A percentile compares a stretch with the other conserved stretches of the same genome.
phyloP scores from a whole-genome alignment of 2,113 vertebrate genomes.

The Erinaceus europaeus region DNA sequence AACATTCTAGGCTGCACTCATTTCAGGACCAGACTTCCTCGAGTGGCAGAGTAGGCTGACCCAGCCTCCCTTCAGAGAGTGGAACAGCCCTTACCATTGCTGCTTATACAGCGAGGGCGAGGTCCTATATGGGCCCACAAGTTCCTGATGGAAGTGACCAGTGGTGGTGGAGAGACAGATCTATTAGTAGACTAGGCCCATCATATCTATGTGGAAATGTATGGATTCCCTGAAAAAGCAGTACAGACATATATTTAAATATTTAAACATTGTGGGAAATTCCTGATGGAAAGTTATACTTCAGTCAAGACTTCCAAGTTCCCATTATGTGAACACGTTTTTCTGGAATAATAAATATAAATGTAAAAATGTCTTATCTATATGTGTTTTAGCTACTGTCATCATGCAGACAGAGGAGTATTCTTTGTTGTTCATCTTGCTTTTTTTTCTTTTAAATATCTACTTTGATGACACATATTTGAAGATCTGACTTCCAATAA shows the following conservation, averaged over 20 bases:
- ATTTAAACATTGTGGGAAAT: neutral
- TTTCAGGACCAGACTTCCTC: too few species aligned
- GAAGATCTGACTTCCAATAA: neutral
- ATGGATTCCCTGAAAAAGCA: constrained; percentile 6
- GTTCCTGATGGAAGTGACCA: too few species aligned
- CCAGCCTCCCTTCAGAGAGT: too few species aligned
- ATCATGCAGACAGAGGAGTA: neutral
- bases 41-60: too few species aligned
- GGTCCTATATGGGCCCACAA: too few species aligned
- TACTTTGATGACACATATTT: neutral
- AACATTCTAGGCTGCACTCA: too few species aligned
- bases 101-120: too few species aligned
- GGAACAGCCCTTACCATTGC: too few species aligned
- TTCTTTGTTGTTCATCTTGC: neutral
- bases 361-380: neutral
- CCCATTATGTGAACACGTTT: neutral
- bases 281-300: neutral
- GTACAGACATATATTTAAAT: neutral
- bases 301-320: neutral
- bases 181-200: too few species aligned
- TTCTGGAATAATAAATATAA: neutral
- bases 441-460: neutral
- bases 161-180: too few species aligned
- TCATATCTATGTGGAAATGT: too few species aligned
- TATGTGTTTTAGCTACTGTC: neutral